A percentile compares a stretch with the other conserved stretches of the same genome.
Evolutionary conservation across 2,888 invertebrate genomes (phyloP).

Genomic region (Clistopyga incitator): DNA sequence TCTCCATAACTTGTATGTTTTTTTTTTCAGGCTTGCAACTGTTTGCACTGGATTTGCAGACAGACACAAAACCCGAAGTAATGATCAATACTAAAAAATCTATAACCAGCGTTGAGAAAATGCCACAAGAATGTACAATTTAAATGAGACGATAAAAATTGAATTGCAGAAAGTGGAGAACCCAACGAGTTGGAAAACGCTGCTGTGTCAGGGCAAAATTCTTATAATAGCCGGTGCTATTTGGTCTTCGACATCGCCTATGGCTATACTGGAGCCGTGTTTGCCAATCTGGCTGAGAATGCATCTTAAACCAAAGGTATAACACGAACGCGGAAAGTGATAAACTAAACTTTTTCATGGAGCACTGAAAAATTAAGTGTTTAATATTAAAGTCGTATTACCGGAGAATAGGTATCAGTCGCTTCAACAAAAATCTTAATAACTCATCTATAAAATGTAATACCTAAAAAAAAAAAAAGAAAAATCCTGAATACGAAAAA

Average conservation of each 20-base stretch:
- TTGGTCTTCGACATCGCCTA: constrained; percentile 91
- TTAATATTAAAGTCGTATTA: not conserved
- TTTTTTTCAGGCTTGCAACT: constrained; percentile 76
- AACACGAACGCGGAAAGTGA: not conserved
- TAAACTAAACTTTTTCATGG: not conserved
- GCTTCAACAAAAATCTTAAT: no score
- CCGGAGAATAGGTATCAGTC: no score
- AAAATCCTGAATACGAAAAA: no score
- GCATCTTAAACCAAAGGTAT: constrained; percentile 87
- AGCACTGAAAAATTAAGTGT: not conserved
- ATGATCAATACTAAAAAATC: constrained; percentile 56
- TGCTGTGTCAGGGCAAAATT: constrained; percentile 88
- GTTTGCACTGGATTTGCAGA: constrained; percentile 79
- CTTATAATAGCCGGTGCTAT: constrained; percentile 89
- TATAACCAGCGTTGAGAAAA: not conserved
- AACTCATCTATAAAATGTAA: no score
- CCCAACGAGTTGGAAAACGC: constrained; percentile 85
- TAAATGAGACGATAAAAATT: not conserved
- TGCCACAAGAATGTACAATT: not conserved
- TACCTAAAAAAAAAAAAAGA: no score
- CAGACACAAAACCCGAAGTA: constrained; percentile 68
- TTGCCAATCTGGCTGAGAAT: constrained; percentile 92
- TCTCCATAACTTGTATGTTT: not conserved
- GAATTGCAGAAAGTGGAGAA: constrained; percentile 64
- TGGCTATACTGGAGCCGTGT: constrained; percentile 93